Base-by-base conservation (phyloP, 2,113 vertebrate genomes). In the Trinectes maculatus region DNA sequence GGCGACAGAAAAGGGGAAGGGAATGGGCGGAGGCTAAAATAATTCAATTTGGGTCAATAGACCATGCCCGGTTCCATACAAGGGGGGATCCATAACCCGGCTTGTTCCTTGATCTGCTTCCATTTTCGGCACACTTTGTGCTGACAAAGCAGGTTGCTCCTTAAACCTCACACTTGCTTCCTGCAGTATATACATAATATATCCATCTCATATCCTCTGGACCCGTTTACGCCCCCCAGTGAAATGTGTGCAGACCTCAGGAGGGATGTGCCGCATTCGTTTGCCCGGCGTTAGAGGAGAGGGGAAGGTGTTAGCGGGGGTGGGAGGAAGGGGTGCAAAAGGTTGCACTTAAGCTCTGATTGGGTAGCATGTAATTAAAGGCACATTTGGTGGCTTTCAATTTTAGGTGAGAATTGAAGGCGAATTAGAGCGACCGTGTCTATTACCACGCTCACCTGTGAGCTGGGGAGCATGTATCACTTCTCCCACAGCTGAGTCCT, bases 31-130 rank as follows among this genome's bases (percentile, higher is more conserved):
- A 69, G 48, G 69, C 48, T 77, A 52, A 80, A 90, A 88, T 88
- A 88, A 92, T 91, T 82, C 66, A 58, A 91, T 91, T 90, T 88
- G 47, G 85, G 80, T 90, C 89, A 91, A 87, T 90, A 87, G 79
- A 89, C 82, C 83, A 85, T 87, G 88, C 84, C 86, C 80, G 73
- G 78, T 88, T 85, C 83, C 80, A 86, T 85, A 83, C 84, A 82
- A 87, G 81, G 65, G 48, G 78, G 86, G 80, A 89, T 91, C 76
- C 73, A 87, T 91, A 92, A 87, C 86, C 79, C 75, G 69, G 80
- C 64, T 67, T 79, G 77, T 87, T 86, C 74, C 80, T 84, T 79
- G 70, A 86, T 88, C 84, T 70, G 83, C 79, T 80, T 82, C 84
- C 86, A 76, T 90, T 87, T 91, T 79, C 81, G 78, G 79, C 77